These are phyloP conservation scores for Xenopus laevis DNA, from an alignment of 2,113 vertebrate species.

Conservation along the genomic window DNA sequence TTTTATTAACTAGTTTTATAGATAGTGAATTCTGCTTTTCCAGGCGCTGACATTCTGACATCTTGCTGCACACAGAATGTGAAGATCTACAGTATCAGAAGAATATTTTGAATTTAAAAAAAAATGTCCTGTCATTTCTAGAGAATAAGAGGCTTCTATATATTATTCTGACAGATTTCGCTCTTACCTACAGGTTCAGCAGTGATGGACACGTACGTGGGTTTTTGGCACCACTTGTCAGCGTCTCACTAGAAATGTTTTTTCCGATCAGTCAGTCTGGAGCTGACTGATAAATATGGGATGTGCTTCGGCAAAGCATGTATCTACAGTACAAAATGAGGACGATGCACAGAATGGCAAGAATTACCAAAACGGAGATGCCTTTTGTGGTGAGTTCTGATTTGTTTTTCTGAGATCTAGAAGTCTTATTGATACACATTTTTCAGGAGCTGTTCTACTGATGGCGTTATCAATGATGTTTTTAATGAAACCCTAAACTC, in stretches of 20 bases:
- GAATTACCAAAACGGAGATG: conserved; percentile 95
- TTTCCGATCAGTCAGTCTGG: conserved; percentile 70
- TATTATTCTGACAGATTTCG: conserved; percentile 11
- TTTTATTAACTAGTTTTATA: background rate
- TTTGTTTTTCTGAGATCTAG: background rate
- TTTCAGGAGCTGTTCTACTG: no score
- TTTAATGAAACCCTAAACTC: no score
- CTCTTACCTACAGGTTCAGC: conserved; percentile 49
- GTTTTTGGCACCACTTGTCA: conserved; percentile 13
- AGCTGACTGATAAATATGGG: conserved; percentile 94
- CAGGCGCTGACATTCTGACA: background rate
- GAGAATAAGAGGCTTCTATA: background rate
- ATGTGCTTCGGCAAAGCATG: conserved; percentile 99
- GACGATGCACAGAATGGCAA: conserved; percentile 94
- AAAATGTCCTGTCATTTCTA: background rate
- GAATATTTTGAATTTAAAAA: background rate
- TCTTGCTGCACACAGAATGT: background rate
- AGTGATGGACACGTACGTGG: conserved; percentile 54
- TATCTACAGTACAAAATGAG: conserved; percentile 96
- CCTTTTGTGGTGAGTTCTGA: conserved; percentile 84
- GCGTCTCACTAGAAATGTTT: conserved; percentile 73
- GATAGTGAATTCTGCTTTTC: background rate
- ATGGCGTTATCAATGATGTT: no score
- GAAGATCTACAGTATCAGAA: no score
- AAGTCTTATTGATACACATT: conserved; percentile 27